Evolutionary conservation across 2,797 vertebrate species (phyloP).

Genomic region (Sebastes kiyomatsui): DNA sequence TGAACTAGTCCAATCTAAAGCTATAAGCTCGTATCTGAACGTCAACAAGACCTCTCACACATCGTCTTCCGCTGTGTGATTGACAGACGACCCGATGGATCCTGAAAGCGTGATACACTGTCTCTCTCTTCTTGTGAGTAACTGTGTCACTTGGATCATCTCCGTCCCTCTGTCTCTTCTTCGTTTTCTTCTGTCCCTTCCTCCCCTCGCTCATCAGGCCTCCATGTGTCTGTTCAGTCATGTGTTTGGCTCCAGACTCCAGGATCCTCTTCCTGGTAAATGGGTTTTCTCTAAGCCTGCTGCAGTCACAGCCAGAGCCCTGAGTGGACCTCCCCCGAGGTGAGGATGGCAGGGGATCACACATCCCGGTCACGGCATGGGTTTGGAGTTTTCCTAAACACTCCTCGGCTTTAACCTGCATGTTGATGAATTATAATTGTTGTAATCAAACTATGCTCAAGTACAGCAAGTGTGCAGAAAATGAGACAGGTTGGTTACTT

Average conservation of each 20-base stretch:
- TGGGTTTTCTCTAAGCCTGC: slow-evolving; percentile 63
- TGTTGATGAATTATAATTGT: not conserved
- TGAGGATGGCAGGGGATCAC: slow-evolving; percentile 14
- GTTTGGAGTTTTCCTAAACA: not conserved
- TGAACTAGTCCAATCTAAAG: not conserved
- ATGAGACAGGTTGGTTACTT: not conserved
- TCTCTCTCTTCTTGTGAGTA: slow-evolving; percentile 33
- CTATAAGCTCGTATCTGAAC: not conserved
- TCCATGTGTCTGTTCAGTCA: slow-evolving; percentile 69
- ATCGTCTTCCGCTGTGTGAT: not conserved
- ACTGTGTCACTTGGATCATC: slow-evolving; percentile 46
- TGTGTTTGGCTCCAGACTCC: slow-evolving; percentile 56
- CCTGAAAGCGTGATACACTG: not conserved
- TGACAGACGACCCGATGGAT: slow-evolving; percentile 14
- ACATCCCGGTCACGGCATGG: not conserved
- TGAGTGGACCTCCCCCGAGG: not conserved
- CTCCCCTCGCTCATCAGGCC: slow-evolving; percentile 1
- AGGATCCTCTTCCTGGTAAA: slow-evolving; percentile 60
- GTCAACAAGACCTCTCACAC: not conserved
- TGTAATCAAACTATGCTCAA: not conserved
- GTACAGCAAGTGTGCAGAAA: not conserved
- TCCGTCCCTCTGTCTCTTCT: not conserved
- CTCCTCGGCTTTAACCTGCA: not conserved
- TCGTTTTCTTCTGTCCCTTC: not conserved
- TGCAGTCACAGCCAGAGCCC: slow-evolving; percentile 22